Conservation (phyloP, 2,888 invertebrate genomes). For the Acronicta leporina region DNA sequence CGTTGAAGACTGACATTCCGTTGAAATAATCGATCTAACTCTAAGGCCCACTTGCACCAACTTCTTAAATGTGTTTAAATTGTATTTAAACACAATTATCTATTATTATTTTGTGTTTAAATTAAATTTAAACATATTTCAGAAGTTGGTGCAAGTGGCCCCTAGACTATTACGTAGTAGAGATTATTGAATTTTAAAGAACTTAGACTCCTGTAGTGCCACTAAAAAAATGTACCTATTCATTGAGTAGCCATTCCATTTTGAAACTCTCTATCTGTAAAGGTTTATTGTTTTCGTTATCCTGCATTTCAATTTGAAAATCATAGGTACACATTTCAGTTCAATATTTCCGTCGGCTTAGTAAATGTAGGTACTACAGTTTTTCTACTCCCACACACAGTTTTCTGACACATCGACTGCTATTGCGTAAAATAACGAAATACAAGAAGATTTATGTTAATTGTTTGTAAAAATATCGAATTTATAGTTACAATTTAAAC, state of each 20-base stretch:
- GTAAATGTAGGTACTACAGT: slow-evolving; percentile 9
- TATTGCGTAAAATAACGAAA: slow-evolving; percentile 51
- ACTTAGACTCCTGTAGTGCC: too few relatives aligned
- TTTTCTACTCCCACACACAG: slow-evolving; percentile 32
- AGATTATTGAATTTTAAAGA: too few relatives aligned
- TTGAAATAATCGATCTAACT: slow-evolving; percentile 9
- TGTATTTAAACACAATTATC: too few relatives aligned
- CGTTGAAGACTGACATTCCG: not conserved
- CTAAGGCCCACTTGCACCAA: too few relatives aligned
- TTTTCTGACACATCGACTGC: slow-evolving; percentile 28
- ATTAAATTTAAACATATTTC: too few relatives aligned
- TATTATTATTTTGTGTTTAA: too few relatives aligned
- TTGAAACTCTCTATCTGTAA: not conserved
- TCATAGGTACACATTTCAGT: slow-evolving; percentile 23
- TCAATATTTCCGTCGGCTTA: slow-evolving; percentile 7
- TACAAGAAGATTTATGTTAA: slow-evolving; percentile 51
- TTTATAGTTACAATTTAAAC: slow-evolving; percentile 41
- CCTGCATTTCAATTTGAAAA: not conserved
- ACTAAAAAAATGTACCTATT: too few relatives aligned
- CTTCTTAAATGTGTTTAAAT: too few relatives aligned
- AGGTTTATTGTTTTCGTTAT: not conserved
- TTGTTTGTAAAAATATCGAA: slow-evolving; percentile 44
- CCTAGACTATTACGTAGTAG: too few relatives aligned
- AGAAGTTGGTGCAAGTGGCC: too few relatives aligned
- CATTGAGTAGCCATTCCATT: too few relatives aligned